Evolutionary conservation across 1,140 invertebrate genomes (phyloP).

Genomic region (Eubasilissa regina): DNA sequence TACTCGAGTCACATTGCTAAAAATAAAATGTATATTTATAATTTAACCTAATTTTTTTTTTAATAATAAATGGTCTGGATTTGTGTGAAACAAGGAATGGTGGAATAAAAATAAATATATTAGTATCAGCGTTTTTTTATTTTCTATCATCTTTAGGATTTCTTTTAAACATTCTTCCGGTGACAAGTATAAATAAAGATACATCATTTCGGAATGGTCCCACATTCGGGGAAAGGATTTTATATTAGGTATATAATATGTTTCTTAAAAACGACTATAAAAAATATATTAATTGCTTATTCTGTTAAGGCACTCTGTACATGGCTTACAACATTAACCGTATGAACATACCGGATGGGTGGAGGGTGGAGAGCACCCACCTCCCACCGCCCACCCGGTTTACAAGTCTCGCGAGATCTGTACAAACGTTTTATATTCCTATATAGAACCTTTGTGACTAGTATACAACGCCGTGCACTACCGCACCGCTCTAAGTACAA

Average conservation of each 20-base stretch:
- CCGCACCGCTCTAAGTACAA: slow-evolving; percentile 53
- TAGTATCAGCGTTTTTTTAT: slow-evolving; percentile 46
- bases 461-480: slow-evolving; percentile 50
- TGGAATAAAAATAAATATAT: slow-evolving; percentile 16
- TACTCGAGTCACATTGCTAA: no score
- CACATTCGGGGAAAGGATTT: slow-evolving; percentile 14
- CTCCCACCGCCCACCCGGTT: not conserved
- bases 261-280: slow-evolving; percentile 59
- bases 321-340: slow-evolving; percentile 56
- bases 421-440: slow-evolving; percentile 56
- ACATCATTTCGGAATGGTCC: slow-evolving; percentile 38
- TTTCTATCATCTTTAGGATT: slow-evolving; percentile 37
- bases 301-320: slow-evolving; percentile 61
- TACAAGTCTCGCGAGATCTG: slow-evolving; percentile 58
- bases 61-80: no score
- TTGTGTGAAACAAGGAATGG: not conserved
- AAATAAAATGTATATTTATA: no score
- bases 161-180: slow-evolving; percentile 41
- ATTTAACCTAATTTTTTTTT: no score
- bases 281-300: slow-evolving; percentile 61
- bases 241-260: slow-evolving; percentile 52
- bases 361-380: no score
- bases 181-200: slow-evolving; percentile 44
- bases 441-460: slow-evolving; percentile 60
- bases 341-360: slow-evolving; percentile 47